phyloP scores from a whole-genome alignment of 2,888 invertebrate genomes.

The Leptura quadrifasciata region DNA sequence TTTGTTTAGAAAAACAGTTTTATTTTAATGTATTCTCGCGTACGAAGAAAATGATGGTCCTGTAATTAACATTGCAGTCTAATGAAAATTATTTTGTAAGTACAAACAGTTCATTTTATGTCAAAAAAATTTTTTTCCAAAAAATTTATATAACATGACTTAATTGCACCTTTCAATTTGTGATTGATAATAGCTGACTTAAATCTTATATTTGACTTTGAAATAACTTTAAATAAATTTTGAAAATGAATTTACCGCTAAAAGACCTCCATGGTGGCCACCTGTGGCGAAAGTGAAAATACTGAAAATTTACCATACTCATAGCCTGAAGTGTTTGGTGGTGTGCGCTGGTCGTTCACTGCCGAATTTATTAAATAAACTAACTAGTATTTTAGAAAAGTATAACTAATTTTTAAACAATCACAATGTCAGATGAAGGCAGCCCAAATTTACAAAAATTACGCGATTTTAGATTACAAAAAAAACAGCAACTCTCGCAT shows the following conservation, averaged over 20 bases:
- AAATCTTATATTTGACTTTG: not conserved
- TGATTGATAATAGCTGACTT: conserved; percentile 18
- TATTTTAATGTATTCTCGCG: not conserved
- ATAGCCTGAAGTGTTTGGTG: conserved; percentile 21
- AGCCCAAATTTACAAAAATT: conserved; percentile 80
- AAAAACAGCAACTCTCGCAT: conserved; percentile 74
- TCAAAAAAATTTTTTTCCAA: not conserved
- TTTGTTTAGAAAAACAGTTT: conserved; percentile 33
- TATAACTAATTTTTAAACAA: conserved; percentile 16
- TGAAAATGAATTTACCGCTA: conserved; percentile 29
- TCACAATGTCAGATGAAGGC: conserved; percentile 72
- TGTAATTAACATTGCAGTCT: not conserved
- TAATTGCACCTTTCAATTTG: conserved; percentile 10
- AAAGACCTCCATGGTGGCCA: conserved; percentile 27
- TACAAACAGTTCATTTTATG: conserved; percentile 1
- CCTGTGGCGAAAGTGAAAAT: conserved; percentile 19
- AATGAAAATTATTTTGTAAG: conserved; percentile 22
- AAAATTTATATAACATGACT: conserved; percentile 10
- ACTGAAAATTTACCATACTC: conserved; percentile 11
- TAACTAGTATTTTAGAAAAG: conserved; percentile 19
- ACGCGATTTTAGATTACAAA: conserved; percentile 82
- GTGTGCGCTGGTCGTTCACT: conserved; percentile 37
- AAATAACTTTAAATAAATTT: not conserved
- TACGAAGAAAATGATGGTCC: not conserved
- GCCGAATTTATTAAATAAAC: conserved; percentile 28